Evolutionary conservation across 2,888 invertebrate genomes (phyloP), one percentile per base, ranked within the genome.

Genomic region (Nezara viridula): DNA sequence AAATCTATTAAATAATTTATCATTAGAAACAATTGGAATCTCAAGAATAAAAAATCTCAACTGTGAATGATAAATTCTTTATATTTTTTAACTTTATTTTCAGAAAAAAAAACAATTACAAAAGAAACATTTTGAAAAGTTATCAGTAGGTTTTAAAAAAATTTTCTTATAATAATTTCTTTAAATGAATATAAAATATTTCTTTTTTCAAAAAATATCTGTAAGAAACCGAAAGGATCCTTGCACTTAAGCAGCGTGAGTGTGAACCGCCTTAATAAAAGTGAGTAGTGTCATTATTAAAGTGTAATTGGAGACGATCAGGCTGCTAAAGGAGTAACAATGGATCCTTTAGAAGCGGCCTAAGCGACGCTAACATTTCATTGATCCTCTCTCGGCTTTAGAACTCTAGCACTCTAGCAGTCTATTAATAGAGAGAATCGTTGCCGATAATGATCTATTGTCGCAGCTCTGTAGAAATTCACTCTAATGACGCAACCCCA

Each of bases 371-470:
- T 81, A 81, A 44, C 37, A 16, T 81, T n/a, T 81, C 81, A 81
- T 81, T 81, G 81, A 81, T 81, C n/a, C n/a, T 2, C 27, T 24
- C 27, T 24, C 16, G 37, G 37, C 24, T 55, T 2, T 55, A 55
- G 55, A 24, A n/a, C 60, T 27, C 10, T 66, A 66, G 27, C n/a
- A 32, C 21, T 16, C 32, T 73, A 73, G 66, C 66, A 37, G 32
- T 73, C 81, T 81, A 81, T 81, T 81, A 81, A 81, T 81, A 81
- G 44, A 81, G n/a, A n/a, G 81, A 81, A 81, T 81, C 44, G 2
- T n/a, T n/a, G 77, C 81, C 81, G 81, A 81, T 81, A 81, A 81
- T 44, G 44, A n/a, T 81, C 81, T 81, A 81, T 81, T 81, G 81
- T 81, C 44, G 12, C 14, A 81, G 3, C 81, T 37, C 44, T 44